Evolutionary conservation across 2,888 invertebrate species (phyloP).

Genomic region (Apamea crenata): DNA sequence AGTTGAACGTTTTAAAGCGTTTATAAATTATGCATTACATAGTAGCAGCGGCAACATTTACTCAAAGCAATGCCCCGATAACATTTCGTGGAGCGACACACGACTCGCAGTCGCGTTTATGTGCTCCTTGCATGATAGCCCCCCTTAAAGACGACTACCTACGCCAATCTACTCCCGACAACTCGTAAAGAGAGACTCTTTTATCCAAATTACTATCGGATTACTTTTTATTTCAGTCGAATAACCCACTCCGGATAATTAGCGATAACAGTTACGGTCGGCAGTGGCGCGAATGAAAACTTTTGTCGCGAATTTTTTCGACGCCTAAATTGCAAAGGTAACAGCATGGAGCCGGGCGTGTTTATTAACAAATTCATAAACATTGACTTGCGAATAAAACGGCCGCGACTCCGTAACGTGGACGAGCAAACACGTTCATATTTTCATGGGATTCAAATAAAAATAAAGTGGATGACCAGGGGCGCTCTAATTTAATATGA

Average conservation of each 20-base stretch:
- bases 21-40: conserved; percentile 59
- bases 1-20: conserved; percentile 64
- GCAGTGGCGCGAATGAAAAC: conserved; percentile 72
- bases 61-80: conserved; percentile 74
- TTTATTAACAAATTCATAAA: conserved; percentile 90
- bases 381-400: conserved; percentile 87
- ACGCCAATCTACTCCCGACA: conserved; percentile 79
- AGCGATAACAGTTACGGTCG: conserved; percentile 77
- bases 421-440: conserved; percentile 86
- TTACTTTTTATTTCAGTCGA: conserved; percentile 82
- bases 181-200: conserved; percentile 82
- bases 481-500: conserved; percentile 89
- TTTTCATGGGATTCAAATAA: conserved; percentile 90
- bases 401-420: conserved; percentile 80
- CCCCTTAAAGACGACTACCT: conserved; percentile 80
- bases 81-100: conserved; percentile 77
- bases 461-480: conserved; percentile 88
- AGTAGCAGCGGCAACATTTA: conserved; percentile 65
- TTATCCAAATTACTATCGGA: conserved; percentile 85
- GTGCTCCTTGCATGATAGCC: conserved; percentile 84
- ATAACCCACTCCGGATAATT: conserved; percentile 83
- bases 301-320: conserved; percentile 74
- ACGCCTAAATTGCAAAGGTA: conserved; percentile 81
- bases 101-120: conserved; percentile 81
- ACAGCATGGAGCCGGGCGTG: conserved; percentile 77